Base-by-base conservation (phyloP, 2,797 vertebrate species). In the Rhynchonycteris naso region DNA sequence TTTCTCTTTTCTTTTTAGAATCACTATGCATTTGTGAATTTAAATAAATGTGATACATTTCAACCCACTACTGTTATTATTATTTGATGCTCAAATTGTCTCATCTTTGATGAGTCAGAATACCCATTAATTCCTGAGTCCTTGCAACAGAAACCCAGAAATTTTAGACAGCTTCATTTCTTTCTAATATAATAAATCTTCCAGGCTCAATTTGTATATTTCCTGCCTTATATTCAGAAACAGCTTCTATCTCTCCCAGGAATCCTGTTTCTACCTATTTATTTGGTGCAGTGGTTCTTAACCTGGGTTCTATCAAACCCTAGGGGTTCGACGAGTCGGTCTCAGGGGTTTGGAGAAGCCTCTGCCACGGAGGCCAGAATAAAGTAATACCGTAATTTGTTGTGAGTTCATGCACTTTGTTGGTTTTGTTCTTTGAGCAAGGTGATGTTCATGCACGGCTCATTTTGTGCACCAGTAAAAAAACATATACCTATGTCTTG, bases 31-130 rank as follows among this genome's bases (percentile, higher is more conserved):
- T 38, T 72, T 56, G 66, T 13, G 14, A 58, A 94, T 80, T 86
- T 87, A 68, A 90, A 72, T 21, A 81, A 93, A 87, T 88, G 52
- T 78, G 38, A 90, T 59, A 59, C 75, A 86, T 61, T 83, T 94
- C 33, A 84, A 91, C 58, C 43, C 30, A 88, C n/a, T 74, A 38
- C 19, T 74, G 5, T 69, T 92, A 38, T 61, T 88, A 84, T 66
- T 58, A 82, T 85, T 66, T 93, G 78, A 94, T 93, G 58, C 21
- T 91, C 58, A 94, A 91, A 69, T 26, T 75, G 30, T 68, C 65
- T 30, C 30, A 68, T 43, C 35, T 89, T 66, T 66, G 28, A 91
- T 61, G 69, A 66, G 18, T 21, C 4, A 15, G 52, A 82, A 79
- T 11, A 79, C n/a, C 16, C 2, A 0, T 66, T 87, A 90, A 75